Base-by-base conservation (phyloP, 1,140 invertebrate genomes). In the Carcinoscorpius rotundicauda region DNA sequence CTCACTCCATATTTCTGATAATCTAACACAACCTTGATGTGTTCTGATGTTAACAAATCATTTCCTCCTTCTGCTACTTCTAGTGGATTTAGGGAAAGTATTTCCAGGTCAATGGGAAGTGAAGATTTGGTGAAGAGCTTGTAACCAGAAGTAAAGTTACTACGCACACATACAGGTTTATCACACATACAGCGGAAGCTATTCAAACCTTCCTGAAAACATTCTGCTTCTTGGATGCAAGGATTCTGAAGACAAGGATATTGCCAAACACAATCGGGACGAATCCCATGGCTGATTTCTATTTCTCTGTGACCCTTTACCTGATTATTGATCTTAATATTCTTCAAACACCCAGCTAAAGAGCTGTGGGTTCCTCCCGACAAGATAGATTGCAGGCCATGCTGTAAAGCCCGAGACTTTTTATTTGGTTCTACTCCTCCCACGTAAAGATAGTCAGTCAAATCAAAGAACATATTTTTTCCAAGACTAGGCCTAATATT, bases 361-460 rank as follows among this genome's bases (percentile, higher is more conserved):
- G 76, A 76, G 4, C 71, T 73, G 62, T 72, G 67, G 3, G 62
- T 56, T 48, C 66, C 66, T 49, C 71, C 63, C 5, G 67, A 68
- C 58, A 72, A 64, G 49, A 78, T 59, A 0, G 78, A 75, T 52
- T 73, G 59, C 8, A 91, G 80, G 3, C 88, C 88, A 73, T 87
- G 86, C 10, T 81, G 77, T 6, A 87, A 78, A 0, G 89, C 89
- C 67, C 85, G 74, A 57, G 86, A 82, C 69, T 86, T 77, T 75
- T 88, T 88, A 70, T 87, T 87, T 51, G 84, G 76, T 74, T 92
- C 89, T 1, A 94, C 84, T 4, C 93, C 93, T 49, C 92, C 93
- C 65, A 94, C 80, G 76, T 87, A 93, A 62, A 91, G 82, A 53
- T 84, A 83, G 68, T 90, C 88, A 53, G 84, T 83, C 1, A 93